Base-by-base conservation (phyloP, 2,888 invertebrate species). In the Mycalesis mineus region DNA sequence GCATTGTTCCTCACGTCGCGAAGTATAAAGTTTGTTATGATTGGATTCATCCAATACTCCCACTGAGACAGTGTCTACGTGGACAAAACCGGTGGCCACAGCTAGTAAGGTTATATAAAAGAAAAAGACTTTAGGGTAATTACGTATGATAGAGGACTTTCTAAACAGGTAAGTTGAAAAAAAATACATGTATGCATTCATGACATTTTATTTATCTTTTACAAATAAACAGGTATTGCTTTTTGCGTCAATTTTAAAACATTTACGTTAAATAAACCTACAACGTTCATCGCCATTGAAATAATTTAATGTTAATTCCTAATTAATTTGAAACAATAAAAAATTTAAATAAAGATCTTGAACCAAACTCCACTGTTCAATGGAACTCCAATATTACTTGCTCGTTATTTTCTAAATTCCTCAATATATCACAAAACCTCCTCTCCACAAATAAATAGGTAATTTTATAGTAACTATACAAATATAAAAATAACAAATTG, bases 171-270 rank as follows among this genome's bases (percentile, higher is more conserved):
- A 22, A 5, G 22, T 22, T 22, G 33, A 28, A 48, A 57, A 49
- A 33, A 28, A 49, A 47, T 5, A 31, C 33, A 13, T 7, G 31
- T 39, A 39, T 40, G 48, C 41, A 44, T 40, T 55, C 17, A 54
- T 33, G 54, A 47, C 37, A 51, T 53, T 61, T 62, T 59, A 59
- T 55, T 62, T 42, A 54, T 36, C 39, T 49, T 50, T 45, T 59
- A 54, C 57, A 59, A 62, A 57, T 52, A 52, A 52, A 55, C 54
- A 59, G 13, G 33, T 47, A 51, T 56, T 53, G 56, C 50, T 44
- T 51, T 41, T 51, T 40, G 14, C 36, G 36, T 17, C 57, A 44
- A 37, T 54, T 57, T 57, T 42, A 57, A 17, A 36, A 54, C 42
- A 47, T 44, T 45, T 44, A 50, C 40, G 45, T 33, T 17, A 53